Conservation (phyloP, 2,113 vertebrate species). For the Acanthisitta chloris region DNA sequence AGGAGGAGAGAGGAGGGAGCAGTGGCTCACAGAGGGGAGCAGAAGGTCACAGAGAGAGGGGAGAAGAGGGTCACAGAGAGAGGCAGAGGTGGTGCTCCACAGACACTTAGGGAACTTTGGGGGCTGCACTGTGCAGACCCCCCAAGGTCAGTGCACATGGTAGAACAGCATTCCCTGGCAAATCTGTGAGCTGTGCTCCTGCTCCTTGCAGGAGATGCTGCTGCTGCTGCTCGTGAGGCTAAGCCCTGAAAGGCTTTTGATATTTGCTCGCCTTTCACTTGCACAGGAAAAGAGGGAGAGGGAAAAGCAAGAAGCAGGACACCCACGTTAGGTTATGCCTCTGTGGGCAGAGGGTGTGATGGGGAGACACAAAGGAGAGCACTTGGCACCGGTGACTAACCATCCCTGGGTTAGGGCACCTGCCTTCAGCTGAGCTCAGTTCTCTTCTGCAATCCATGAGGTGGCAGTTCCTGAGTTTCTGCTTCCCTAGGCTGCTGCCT, state of each 20-base stretch:
- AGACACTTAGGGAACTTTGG: accelerated
- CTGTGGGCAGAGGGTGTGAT: neutral
- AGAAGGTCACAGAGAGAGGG: neutral
- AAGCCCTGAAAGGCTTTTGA: accelerated
- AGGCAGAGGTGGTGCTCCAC: neutral
- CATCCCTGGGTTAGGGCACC: neutral
- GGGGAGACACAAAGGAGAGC: neutral
- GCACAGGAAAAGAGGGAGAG: neutral
- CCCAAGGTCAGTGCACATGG: neutral
- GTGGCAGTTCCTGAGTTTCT: conserved; percentile 26
- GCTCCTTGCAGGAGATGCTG: neutral
- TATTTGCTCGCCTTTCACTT: neutral
- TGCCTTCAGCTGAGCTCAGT: neutral
- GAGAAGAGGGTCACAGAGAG: neutral
- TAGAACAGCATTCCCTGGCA: neutral
- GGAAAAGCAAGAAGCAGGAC: neutral
- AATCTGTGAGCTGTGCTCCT: neutral
- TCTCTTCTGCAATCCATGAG: neutral
- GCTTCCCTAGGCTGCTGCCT: neutral
- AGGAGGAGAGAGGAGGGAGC: too few relatives aligned
- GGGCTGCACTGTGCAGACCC: neutral
- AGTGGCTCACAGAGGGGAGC: too few relatives aligned
- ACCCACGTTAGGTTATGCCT: neutral
- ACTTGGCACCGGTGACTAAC: neutral
- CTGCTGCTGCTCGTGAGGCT: neutral